Base-by-base conservation (phyloP, 92 coral and sea anemone species). In the Palythoa heliodiscus region DNA sequence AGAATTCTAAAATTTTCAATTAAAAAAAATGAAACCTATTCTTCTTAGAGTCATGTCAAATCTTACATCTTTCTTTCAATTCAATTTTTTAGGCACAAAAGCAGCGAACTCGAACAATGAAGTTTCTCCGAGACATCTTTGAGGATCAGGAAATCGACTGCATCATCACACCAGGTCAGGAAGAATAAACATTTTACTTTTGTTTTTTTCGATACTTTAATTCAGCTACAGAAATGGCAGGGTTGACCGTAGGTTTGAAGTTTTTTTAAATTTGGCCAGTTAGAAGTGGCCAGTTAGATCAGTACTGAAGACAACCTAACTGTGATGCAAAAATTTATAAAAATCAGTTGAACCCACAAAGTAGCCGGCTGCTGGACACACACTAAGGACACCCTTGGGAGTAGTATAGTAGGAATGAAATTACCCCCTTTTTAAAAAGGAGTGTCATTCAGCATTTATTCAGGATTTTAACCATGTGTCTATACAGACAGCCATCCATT, bases 21-120 rank as follows among this genome's bases (percentile, higher is more conserved):
- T 29, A 3, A 5, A 43, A 43, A 43, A 43, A 5, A 43, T 1
- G 9, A 43, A 43, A 43, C 3, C 6, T 43, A 0, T 5, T 43
- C 50, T 43, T 43, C 50, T 5, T 6, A 43, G 50, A 43, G 9
- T 7, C 9, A 43, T 43, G 25, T 63, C 35, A 29, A 5, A 11
- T 19, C 11, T 4, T 19, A 63, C 11, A 1, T 19, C 10, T 55
- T 0, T n/a, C 25, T 78, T 8, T 66, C 35, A 29, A 23, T 47
- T 40, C 13, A 1, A 1, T 47, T 47, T 12, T 84, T 53, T 20
- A 96, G 99, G 92, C 97, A 38, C 91, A 89, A 87, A 93, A 93
- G 86, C 99, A 96, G 88, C 90, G 98, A 14, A 96, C 99, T 15
- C 91, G 99, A 53, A 69, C 94, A 37, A 96, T 96, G 93, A 82